Percentiles rank a stretch among this genome's conserved stretches.
Conservation (phyloP, 2,888 invertebrate species). For the Phyllotreta cruciferae region DNA sequence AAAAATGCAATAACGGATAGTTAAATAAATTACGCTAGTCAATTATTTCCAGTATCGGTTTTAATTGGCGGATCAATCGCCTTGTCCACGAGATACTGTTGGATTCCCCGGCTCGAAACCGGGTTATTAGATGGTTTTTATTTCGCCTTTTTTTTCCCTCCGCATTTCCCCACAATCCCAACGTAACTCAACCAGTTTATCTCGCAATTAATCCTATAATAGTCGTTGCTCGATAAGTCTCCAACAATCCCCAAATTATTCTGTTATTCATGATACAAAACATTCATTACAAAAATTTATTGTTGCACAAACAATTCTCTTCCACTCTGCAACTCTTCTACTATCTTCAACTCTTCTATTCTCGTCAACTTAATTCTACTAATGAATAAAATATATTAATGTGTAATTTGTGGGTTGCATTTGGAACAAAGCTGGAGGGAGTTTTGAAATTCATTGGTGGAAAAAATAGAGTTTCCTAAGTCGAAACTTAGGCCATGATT, state of each 20-base stretch:
- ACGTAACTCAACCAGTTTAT: not conserved
- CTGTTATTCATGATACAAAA: too few relatives aligned
- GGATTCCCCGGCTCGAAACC: slow-evolving; percentile 13
- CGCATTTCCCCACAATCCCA: not conserved
- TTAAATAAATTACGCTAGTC: slow-evolving; percentile 18
- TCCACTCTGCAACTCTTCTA: too few relatives aligned
- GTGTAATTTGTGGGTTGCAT: too few relatives aligned
- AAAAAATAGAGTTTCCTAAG: slow-evolving; percentile 1
- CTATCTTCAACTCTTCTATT: too few relatives aligned
- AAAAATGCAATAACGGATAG: slow-evolving; percentile 21
- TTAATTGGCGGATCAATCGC: slow-evolving; percentile 25
- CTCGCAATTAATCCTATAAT: not conserved
- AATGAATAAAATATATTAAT: not conserved
- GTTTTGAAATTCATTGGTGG: not conserved
- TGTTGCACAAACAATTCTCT: too few relatives aligned
- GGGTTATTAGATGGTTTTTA: slow-evolving; percentile 21
- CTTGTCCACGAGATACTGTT: slow-evolving; percentile 15
- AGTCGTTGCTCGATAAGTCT: not conserved
- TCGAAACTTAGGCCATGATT: slow-evolving; percentile 25
- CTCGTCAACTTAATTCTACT: too few relatives aligned
- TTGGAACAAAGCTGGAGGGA: too few relatives aligned
- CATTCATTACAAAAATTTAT: too few relatives aligned
- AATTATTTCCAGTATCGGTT: slow-evolving; percentile 20
- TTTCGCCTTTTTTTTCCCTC: not conserved
- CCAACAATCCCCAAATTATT: too few relatives aligned